Evolutionary conservation across 2,797 vertebrate species (phyloP).

Genomic region (Cichlasoma orientale): DNA sequence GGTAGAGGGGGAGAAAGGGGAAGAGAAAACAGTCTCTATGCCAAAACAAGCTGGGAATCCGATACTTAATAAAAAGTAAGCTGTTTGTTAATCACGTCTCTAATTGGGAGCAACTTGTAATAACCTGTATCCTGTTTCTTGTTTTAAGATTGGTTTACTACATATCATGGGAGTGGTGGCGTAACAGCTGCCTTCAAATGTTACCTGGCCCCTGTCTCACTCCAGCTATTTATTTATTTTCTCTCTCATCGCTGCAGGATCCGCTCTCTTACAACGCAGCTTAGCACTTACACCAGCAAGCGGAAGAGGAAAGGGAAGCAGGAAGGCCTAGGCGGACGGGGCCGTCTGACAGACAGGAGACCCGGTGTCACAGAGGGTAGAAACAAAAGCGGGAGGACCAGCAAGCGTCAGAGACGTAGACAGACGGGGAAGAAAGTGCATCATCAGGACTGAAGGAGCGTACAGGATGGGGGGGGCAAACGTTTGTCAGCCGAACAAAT

Average conservation of each 20-base stretch:
- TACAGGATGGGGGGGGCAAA: no score
- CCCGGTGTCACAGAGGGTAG: conserved; percentile 72
- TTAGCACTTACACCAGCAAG: conserved; percentile 82
- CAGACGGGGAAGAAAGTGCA: conserved; percentile 77
- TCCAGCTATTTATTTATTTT: not conserved
- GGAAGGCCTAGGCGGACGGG: conserved; percentile 64
- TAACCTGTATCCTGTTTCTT: not conserved
- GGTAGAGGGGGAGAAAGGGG: conserved; percentile 30
- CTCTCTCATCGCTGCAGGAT: conserved; percentile 64
- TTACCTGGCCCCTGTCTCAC: not conserved
- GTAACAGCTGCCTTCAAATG: not conserved
- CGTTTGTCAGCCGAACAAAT: not conserved
- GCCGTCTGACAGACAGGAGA: conserved; percentile 60
- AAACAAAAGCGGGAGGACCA: conserved; percentile 77
- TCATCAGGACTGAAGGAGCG: conserved; percentile 70
- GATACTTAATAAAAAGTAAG: conserved; percentile 90
- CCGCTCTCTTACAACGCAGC: conserved; percentile 77
- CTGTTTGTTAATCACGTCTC: not conserved
- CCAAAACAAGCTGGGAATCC: conserved; percentile 88
- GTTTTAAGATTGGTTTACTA: not conserved
- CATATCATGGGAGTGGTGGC: not conserved
- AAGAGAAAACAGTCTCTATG: conserved; percentile 62
- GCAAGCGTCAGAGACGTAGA: conserved; percentile 86
- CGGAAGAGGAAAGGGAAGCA: conserved; percentile 78
- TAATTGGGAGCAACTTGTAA: not conserved